Conservation (phyloP, 2,797 vertebrate species). For the Phylloscopus collybita region DNA sequence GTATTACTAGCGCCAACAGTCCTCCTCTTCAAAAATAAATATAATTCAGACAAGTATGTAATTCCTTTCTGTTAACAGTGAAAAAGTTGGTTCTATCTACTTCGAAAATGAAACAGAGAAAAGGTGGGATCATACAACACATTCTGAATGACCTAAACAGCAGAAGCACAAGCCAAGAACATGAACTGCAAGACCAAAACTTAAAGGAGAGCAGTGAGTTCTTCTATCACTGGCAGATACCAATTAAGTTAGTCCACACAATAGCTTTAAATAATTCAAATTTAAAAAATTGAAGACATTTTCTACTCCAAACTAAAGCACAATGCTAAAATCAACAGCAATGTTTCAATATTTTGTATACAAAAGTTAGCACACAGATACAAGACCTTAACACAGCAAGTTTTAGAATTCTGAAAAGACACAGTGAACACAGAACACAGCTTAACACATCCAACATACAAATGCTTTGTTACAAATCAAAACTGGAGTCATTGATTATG, state of each 20-base stretch:
- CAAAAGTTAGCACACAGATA: neutral
- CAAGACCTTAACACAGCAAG: neutral
- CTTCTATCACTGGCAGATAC: neutral
- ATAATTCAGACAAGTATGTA: neutral
- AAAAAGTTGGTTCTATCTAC: neutral
- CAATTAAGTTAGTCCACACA: neutral
- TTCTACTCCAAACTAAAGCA: neutral
- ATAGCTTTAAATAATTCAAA: neutral
- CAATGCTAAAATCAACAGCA: neutral
- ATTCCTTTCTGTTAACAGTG: neutral
- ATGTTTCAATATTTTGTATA: neutral
- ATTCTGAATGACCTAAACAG: neutral
- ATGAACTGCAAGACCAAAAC: neutral
- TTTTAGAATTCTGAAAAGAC: neutral
- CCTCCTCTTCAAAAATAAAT: neutral
- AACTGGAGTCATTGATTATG: neutral
- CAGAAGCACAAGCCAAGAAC: neutral
- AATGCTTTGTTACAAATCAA: neutral
- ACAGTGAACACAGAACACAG: neutral
- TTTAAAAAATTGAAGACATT: neutral
- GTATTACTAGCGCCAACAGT: neutral
- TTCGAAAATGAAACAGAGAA: neutral
- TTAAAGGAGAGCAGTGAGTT: neutral
- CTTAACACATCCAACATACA: neutral
- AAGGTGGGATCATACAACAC: neutral